Percentiles rank a stretch among this genome's conserved stretches.
Evolutionary conservation across 1,140 invertebrate genomes (phyloP).

Genomic region (Sipha flava): DNA sequence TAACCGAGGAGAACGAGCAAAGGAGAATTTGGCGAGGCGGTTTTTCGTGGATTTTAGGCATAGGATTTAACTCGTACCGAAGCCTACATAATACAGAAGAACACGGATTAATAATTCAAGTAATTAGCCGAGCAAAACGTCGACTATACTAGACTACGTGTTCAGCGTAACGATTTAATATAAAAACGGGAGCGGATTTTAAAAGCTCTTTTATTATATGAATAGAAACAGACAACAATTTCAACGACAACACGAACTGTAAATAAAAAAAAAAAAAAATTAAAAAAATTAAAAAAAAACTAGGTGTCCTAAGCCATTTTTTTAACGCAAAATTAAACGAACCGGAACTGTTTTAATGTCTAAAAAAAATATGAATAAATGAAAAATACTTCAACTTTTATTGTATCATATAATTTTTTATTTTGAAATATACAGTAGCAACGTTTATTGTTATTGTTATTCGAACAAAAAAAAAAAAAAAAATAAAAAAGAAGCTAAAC

Average conservation of each 20-base stretch:
- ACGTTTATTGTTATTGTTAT: slow-evolving; percentile 18
- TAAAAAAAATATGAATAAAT: slow-evolving; percentile 20
- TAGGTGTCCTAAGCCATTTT: slow-evolving; percentile 8
- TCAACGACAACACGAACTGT: not conserved
- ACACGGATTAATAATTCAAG: slow-evolving; percentile 21
- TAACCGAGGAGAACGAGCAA: not conserved
- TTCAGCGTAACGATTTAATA: slow-evolving; percentile 27
- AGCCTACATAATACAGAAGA: slow-evolving; percentile 11
- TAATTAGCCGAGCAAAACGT: slow-evolving; percentile 1
- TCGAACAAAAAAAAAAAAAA: not conserved
- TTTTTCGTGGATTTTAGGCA: slow-evolving; percentile 3
- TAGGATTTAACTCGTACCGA: not conserved
- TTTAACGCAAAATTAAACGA: slow-evolving; percentile 21
- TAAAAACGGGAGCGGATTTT: not conserved
- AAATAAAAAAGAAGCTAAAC: not conserved
- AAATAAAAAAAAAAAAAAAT: slow-evolving; percentile 9
- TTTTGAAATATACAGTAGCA: not conserved
- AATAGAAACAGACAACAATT: slow-evolving; percentile 27
- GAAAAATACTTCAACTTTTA: slow-evolving; percentile 21
- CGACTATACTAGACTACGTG: not conserved
- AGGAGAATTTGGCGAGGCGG: not conserved
- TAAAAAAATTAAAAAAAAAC: not conserved
- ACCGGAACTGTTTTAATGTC: slow-evolving; percentile 30
- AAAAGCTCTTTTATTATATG: slow-evolving; percentile 25
- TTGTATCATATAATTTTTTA: not conserved